phyloP scores from a whole-genome alignment of 2,797 vertebrate species.

The Salmo trutta region DNA sequence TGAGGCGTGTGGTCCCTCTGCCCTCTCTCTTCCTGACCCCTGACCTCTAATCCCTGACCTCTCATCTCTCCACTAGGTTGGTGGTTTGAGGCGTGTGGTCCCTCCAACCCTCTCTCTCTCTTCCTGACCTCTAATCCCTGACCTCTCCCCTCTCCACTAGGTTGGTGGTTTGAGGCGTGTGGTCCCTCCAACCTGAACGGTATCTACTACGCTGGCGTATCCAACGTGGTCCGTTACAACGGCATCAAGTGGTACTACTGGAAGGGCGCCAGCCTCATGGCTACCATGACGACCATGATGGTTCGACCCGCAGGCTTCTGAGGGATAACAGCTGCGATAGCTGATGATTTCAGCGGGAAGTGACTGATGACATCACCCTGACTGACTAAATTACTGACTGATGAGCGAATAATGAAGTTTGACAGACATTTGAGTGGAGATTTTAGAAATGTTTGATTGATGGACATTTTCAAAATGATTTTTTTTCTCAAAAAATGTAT shows the following conservation, averaged over 20 bases:
- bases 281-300: slow-evolving; percentile 79
- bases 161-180: slow-evolving; percentile 22
- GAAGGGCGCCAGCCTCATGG: slow-evolving; percentile 80
- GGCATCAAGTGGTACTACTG: slow-evolving; percentile 88
- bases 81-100: slow-evolving; percentile 75
- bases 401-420: slow-evolving; percentile 30
- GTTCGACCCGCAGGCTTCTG: slow-evolving; percentile 78
- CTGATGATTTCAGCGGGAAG: slow-evolving; percentile 3
- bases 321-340: slow-evolving; percentile 12
- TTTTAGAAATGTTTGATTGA: slow-evolving; percentile 15
- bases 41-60: slow-evolving; percentile 17
- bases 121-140: no score
- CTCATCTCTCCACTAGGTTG: slow-evolving; percentile 63
- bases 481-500: not conserved
- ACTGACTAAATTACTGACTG: slow-evolving; percentile 6
- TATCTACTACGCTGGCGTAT: slow-evolving; percentile 76
- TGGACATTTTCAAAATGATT: slow-evolving; percentile 16
- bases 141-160: no score
- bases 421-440: not conserved
- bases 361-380: not conserved
- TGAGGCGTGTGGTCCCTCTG: no score
- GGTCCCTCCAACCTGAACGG: slow-evolving; percentile 85
- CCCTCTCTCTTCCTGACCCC: not conserved
- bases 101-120: no score
- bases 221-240: slow-evolving; percentile 77